A percentile compares a stretch with the other conserved stretches of the same genome.
phyloP scores from a whole-genome alignment of 2,797 vertebrate genomes.

The Syndactyla subalaris region DNA sequence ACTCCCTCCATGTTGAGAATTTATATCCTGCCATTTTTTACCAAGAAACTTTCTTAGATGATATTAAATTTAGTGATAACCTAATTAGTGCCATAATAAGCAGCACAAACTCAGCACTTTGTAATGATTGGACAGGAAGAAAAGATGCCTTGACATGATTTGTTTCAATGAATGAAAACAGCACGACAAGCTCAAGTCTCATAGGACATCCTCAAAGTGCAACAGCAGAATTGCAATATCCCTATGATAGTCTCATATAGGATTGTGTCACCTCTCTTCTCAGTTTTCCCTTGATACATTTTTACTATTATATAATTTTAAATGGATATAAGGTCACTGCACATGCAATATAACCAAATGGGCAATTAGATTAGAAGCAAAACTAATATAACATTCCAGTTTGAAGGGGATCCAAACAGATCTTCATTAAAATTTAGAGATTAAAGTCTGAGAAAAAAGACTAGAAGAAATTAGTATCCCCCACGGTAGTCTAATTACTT shows the following conservation, averaged over 20 bases:
- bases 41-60: neutral
- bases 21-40: neutral
- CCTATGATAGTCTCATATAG: neutral
- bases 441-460: neutral
- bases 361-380: neutral
- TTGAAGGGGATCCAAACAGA: neutral
- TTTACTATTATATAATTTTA: neutral
- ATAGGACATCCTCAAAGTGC: neutral
- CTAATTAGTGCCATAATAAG: neutral
- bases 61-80: neutral
- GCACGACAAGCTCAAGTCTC: neutral
- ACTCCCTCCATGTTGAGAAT: neutral
- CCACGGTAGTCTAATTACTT: neutral
- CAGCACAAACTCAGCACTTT: neutral
- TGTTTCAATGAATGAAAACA: neutral
- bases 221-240: neutral
- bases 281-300: neutral
- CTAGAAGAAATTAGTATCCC: neutral
- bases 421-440: neutral
- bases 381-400: neutral
- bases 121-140: neutral
- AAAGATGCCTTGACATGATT: neutral
- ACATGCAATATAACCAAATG: neutral
- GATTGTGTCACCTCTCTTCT: neutral
- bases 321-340: neutral